phyloP scores from a whole-genome alignment of 2,888 invertebrate genomes.

The Polymixis lichenea region DNA sequence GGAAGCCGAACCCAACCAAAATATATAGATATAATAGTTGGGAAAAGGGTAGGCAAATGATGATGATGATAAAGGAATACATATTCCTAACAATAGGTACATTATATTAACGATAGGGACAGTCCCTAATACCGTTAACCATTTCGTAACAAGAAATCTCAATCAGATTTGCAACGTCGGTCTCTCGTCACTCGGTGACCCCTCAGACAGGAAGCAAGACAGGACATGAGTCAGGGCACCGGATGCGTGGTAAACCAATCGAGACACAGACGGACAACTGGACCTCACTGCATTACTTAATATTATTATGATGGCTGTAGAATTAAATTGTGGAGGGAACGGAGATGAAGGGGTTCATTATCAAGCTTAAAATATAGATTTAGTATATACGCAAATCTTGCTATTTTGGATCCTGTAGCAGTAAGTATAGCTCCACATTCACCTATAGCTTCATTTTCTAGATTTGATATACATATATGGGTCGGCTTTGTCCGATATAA shows the following conservation, averaged over 20 bases:
- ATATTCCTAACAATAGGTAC: background rate
- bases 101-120: background rate
- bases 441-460: background rate
- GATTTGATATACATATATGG: background rate
- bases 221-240: slow-evolving; percentile 56
- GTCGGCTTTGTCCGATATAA: background rate
- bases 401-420: background rate
- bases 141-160: slow-evolving; percentile 7
- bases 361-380: background rate
- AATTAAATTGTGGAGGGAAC: background rate
- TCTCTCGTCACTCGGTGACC: slow-evolving; percentile 24
- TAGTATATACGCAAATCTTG: background rate
- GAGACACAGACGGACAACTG: slow-evolving; percentile 31
- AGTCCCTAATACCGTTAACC: background rate
- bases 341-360: background rate
- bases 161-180: slow-evolving; percentile 26
- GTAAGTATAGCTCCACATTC: background rate
- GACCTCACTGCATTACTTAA: slow-evolving; percentile 33
- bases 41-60: too few species aligned
- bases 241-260: slow-evolving; percentile 43
- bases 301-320: background rate
- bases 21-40: background rate
- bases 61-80: background rate
- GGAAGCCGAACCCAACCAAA: background rate
- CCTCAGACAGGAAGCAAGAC: slow-evolving; percentile 47